Conservation (phyloP, 2,797 vertebrate species). For the Gymnoscopelus microlampas region DNA sequence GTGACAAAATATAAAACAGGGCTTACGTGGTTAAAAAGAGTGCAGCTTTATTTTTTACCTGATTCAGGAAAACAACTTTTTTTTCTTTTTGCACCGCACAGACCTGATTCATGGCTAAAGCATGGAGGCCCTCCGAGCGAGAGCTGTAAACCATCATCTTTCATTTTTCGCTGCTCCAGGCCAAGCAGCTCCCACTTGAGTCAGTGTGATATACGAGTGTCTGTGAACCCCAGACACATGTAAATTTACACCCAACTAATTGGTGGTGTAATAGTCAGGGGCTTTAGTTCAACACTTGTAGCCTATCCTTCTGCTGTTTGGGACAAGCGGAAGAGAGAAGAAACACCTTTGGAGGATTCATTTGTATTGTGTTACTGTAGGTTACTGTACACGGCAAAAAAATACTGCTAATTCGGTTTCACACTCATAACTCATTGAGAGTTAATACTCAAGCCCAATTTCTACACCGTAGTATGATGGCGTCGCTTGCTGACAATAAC, state of each 20-base stretch:
- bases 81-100: slow-evolving; percentile 45
- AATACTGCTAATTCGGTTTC: too few species aligned
- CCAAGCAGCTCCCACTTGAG: slow-evolving; percentile 77
- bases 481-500: too few species aligned
- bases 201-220: slow-evolving; percentile 73
- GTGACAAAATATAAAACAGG: too few species aligned
- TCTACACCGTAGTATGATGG: too few species aligned
- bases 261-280: slow-evolving; percentile 61
- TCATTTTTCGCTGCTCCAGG: slow-evolving; percentile 62
- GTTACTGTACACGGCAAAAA: too few species aligned
- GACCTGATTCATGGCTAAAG: slow-evolving; percentile 64
- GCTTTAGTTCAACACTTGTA: slow-evolving; percentile 64
- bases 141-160: slow-evolving; percentile 68
- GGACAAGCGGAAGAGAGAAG: slow-evolving; percentile 39
- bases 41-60: too few species aligned
- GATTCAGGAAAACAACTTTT: neutral
- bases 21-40: too few species aligned
- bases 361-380: too few species aligned
- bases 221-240: slow-evolving; percentile 64
- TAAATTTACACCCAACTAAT: slow-evolving; percentile 72
- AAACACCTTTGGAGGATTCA: slow-evolving; percentile 36
- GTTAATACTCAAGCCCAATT: too few species aligned
- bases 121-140: slow-evolving; percentile 58
- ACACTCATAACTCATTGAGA: too few species aligned
- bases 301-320: slow-evolving; percentile 51